phyloP scores from a whole-genome alignment of 1,140 invertebrate genomes.

The Brachionus rubens region DNA sequence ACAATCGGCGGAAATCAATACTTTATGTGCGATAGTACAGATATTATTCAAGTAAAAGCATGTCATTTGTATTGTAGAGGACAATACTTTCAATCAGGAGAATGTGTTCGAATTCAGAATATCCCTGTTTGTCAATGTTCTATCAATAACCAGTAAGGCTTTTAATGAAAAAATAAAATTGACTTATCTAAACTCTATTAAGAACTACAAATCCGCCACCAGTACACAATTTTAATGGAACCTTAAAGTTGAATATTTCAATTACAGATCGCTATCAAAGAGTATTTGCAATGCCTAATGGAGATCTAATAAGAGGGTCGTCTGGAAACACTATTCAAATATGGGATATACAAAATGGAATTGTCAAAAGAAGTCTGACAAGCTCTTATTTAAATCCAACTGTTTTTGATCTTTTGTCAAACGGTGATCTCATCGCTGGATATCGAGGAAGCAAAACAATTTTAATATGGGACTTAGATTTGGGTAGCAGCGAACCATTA shows the following conservation, averaged over 20 bases:
- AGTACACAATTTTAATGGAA: background rate
- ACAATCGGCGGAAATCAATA: background rate
- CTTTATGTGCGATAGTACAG: background rate
- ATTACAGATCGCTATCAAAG: background rate
- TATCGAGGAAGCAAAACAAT: background rate
- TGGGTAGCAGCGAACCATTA: background rate
- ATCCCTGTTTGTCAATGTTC: too few species aligned
- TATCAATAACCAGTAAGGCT: too few species aligned
- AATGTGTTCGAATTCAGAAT: constrained; percentile 4
- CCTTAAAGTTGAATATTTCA: background rate
- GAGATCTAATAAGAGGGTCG: background rate
- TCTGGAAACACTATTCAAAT: background rate
- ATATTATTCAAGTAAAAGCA: background rate
- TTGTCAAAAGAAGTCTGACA: background rate
- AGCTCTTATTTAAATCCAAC: background rate
- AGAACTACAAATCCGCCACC: too few species aligned
- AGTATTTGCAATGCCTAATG: background rate
- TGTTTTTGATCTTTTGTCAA: background rate
- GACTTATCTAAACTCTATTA: too few species aligned
- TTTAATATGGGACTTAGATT: background rate
- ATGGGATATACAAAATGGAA: too few species aligned
- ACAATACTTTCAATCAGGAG: background rate
- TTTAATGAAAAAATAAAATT: too few species aligned
- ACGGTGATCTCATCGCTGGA: background rate
- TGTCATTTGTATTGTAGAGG: constrained; percentile 18